Evolutionary conservation across 2,888 invertebrate genomes (phyloP).

Genomic region (Netelia fuscicornis): DNA sequence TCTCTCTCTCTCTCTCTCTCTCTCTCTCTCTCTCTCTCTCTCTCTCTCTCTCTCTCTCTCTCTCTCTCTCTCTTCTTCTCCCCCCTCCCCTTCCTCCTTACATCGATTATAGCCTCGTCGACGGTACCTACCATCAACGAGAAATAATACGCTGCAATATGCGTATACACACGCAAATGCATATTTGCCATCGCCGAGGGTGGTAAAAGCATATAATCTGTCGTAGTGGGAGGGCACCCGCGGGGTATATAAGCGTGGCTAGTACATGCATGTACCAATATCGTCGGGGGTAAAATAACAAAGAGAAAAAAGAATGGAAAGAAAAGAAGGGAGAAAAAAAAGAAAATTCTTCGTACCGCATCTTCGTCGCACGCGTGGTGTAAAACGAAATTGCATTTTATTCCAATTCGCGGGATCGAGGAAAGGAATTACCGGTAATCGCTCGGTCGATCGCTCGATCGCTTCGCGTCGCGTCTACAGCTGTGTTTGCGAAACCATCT

Average conservation of each 20-base stretch:
- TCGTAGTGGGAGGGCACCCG: background rate
- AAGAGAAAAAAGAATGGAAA: slow-evolving; percentile 3
- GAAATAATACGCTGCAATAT: slow-evolving; percentile 6
- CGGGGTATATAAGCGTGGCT: background rate
- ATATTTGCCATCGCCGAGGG: background rate
- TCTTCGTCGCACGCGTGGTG: too few species aligned
- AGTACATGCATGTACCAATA: slow-evolving; percentile 21
- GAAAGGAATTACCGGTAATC: slow-evolving; percentile 52
- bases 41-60: slow-evolving; percentile 33
- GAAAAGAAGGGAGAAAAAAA: background rate
- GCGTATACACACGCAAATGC: background rate
- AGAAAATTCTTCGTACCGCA: background rate
- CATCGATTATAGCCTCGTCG: slow-evolving; percentile 59
- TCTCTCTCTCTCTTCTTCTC: slow-evolving; percentile 18
- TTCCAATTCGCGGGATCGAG: slow-evolving; percentile 49
- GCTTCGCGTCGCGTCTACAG: slow-evolving; percentile 1
- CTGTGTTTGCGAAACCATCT: slow-evolving; percentile 8
- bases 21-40: slow-evolving; percentile 34
- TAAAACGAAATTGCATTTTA: slow-evolving; percentile 47
- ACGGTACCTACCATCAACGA: slow-evolving; percentile 11
- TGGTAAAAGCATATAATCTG: background rate
- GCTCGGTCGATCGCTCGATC: slow-evolving; percentile 45
- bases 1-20: slow-evolving; percentile 24
- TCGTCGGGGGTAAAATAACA: slow-evolving; percentile 30
- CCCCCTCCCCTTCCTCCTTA: background rate